A percentile compares a stretch with the other conserved stretches of the same genome.
phyloP scores from a whole-genome alignment of 2,113 vertebrate species.

The Ctenodactylus gundi region DNA sequence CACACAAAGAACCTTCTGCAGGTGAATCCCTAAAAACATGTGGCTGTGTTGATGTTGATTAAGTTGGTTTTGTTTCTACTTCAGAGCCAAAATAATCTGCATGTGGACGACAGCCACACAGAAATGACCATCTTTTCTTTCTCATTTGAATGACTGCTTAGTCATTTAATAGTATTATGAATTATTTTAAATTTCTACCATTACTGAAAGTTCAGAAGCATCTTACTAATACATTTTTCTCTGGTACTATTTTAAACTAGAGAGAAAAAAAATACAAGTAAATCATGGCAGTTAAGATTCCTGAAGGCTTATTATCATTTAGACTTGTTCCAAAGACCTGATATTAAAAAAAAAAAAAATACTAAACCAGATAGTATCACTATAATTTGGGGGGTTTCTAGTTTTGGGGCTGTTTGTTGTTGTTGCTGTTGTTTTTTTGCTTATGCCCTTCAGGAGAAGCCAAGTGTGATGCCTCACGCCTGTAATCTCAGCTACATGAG shows the following conservation, averaged over 20 bases:
- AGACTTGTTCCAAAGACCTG: constrained; percentile 44
- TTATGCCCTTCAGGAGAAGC: constrained; percentile 11
- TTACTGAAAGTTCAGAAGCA: constrained; percentile 11
- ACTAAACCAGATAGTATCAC: constrained; percentile 33
- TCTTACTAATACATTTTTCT: background rate
- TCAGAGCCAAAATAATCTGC: background rate
- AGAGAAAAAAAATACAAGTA: constrained; percentile 37
- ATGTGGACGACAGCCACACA: background rate
- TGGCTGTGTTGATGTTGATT: background rate
- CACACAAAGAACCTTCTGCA: background rate
- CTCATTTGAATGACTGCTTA: background rate
- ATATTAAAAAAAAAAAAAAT: constrained; percentile 52
- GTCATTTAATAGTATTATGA: background rate
- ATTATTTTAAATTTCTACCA: background rate
- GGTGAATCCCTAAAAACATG: background rate
- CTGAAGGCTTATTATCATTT: background rate
- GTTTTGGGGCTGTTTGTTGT: background rate
- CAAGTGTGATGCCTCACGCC: background rate
- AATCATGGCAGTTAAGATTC: background rate
- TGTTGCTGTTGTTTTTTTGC: background rate
- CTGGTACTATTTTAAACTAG: constrained; percentile 38
- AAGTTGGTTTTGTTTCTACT: background rate
- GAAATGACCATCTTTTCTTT: background rate
- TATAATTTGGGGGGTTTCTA: background rate
- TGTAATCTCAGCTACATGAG: background rate